These are phyloP conservation scores for Apogon hyalosoma DNA, from an alignment of 2,797 vertebrate species.

Conservation along the genomic window DNA sequence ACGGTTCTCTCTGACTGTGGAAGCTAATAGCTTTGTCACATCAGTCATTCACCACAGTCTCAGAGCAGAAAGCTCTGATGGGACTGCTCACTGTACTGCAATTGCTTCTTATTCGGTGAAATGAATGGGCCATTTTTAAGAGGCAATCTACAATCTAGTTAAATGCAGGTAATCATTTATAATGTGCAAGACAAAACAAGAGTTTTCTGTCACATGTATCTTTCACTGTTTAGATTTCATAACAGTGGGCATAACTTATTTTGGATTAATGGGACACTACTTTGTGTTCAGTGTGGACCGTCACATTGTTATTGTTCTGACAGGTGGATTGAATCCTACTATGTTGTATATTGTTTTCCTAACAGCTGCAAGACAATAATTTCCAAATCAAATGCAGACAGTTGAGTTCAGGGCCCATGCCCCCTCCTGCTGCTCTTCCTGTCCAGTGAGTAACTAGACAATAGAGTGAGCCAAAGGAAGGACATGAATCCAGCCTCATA, in stretches of 20 bases:
- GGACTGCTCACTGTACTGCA: conserved; percentile 61
- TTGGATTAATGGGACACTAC: conserved; percentile 20
- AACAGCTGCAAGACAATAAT: conserved; percentile 71
- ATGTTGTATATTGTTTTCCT: conserved; percentile 60
- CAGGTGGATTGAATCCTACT: conserved; percentile 40
- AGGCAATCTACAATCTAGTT: conserved; percentile 52
- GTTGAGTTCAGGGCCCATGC: conserved; percentile 44
- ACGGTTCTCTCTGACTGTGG: conserved; percentile 67
- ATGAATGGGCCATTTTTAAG: conserved; percentile 70
- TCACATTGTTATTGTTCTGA: conserved; percentile 44
- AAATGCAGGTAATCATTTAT: conserved; percentile 59
- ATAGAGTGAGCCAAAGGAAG: conserved; percentile 79
- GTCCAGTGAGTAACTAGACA: conserved; percentile 73
- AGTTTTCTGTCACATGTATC: conserved; percentile 30
- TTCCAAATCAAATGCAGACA: conserved; percentile 64
- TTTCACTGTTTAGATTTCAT: conserved; percentile 19
- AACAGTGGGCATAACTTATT: conserved; percentile 14
- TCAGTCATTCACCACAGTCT: conserved; percentile 73
- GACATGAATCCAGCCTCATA: conserved; percentile 75
- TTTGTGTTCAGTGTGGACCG: conserved; percentile 29
- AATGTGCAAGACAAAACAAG: conserved; percentile 38
- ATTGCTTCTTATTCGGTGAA: conserved; percentile 61
- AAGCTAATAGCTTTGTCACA: conserved; percentile 81
- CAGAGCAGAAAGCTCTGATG: conserved; percentile 74
- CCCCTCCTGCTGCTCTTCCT: conserved; percentile 71